Base-by-base conservation (phyloP, 1,140 invertebrate species). In the Catajapyx aquilonaris region DNA sequence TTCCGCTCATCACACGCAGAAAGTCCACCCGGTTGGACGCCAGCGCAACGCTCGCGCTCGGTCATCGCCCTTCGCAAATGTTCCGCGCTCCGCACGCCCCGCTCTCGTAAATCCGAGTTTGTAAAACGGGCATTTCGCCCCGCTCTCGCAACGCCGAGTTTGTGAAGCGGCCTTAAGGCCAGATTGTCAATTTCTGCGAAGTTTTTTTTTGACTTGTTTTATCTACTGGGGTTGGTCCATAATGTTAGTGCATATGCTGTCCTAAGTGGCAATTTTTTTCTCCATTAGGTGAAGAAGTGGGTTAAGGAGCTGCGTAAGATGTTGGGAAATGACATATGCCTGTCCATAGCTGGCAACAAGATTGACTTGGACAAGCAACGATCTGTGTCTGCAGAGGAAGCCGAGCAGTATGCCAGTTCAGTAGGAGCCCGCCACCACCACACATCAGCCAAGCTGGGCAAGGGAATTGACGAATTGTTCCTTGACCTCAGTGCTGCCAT, bases 331-430 rank as follows among this genome's bases (percentile, higher is more conserved):
- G 81, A 95, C 45, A 83, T 96, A 44, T 75, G 76, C 47, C 60
- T 98, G 23, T 74, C 76, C 33, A 96, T 99, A 55, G 87, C 86
- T 42, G 94, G 93, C 31, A 99, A 99, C 60, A 99, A 99, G 71
- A 73, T 80, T 52, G 94, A 99, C 63, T 62, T 98, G 50, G 88
- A 94, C 53, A 81, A 81, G 52, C 76, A 94, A 35, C 61, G 90
- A 48, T 76, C 74, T 47, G 85, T 97, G 15, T 58, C 66, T 16
- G 57, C 79, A 4, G 73, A 83, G 49, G 81, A 85, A 55, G 91
- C 88, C 9, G 79, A 88, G 64, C 66, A 69, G 81, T 91, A 93
- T 61, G 79, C 93, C 7, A 66, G 68, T 39, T 79, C 81, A 47
- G 91, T 96, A 7, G 86, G 84, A 28, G 93, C 93, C n/a, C 70